Evolutionary conservation across 2,888 invertebrate species (phyloP).

Genomic region (Aphidoletes aphidimyza): DNA sequence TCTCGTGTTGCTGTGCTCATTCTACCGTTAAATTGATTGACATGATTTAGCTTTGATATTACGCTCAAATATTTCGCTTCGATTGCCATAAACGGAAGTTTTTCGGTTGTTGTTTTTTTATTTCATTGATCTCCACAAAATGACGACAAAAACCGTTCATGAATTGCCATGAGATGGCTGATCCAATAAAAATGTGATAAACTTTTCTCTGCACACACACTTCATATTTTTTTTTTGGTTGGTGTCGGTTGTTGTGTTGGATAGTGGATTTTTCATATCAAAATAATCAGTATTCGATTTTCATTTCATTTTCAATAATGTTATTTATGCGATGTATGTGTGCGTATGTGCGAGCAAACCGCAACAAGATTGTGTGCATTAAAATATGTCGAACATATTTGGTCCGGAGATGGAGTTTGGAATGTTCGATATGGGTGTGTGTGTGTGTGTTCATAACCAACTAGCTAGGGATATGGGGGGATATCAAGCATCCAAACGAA

Average conservation of each 20-base stretch:
- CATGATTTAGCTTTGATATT: slow-evolving; percentile 49
- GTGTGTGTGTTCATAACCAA: no score
- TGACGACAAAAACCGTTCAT: not conserved
- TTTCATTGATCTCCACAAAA: not conserved
- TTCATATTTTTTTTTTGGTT: no score
- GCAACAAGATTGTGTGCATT: slow-evolving; percentile 43
- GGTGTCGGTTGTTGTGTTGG: not conserved
- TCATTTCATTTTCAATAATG: slow-evolving; percentile 51
- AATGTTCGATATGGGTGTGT: no score
- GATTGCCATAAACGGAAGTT: not conserved
- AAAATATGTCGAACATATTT: not conserved
- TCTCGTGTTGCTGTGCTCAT: slow-evolving; percentile 8
- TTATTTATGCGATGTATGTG: slow-evolving; percentile 43
- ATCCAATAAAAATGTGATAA: not conserved
- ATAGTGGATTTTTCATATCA: slow-evolving; percentile 8
- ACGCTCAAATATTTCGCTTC: not conserved
- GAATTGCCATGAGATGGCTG: not conserved
- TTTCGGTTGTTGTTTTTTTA: not conserved
- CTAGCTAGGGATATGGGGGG: no score
- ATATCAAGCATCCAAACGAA: not conserved
- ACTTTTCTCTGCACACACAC: not conserved
- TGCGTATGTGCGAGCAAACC: not conserved
- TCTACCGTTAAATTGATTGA: slow-evolving; percentile 51
- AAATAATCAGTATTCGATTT: slow-evolving; percentile 49
- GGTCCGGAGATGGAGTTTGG: no score